Evolutionary conservation across 2,113 vertebrate species (phyloP), one percentile per base, ranked within the genome.

Genomic region (Plectropomus leopardus): DNA sequence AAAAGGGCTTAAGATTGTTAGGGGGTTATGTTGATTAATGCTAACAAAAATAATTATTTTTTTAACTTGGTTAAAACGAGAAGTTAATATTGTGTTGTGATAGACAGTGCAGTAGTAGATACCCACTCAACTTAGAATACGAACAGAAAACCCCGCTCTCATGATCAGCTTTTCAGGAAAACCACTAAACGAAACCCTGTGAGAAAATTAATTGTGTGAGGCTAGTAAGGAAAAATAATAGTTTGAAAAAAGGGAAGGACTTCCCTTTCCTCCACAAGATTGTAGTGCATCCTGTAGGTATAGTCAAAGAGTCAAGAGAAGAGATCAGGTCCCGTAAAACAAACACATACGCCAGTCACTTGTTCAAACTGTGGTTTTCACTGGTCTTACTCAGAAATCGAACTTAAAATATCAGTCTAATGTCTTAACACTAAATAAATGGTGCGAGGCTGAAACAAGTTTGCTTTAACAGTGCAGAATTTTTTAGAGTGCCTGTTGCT

Each of bases 351-450:
- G 3, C 19, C 65, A 55, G 28, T 48, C 1, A 15, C 11, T 32
- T 40, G 17, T 30, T 57, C 13, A n/a, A 48, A 36, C 4, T 6
- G 50, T 11, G 10, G 45, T 48, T 80, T 65, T 58, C 30, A 23
- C 9, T 69, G 48, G 19, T 55, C 7, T 66, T 66, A 6, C 45
- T 67, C 16, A 59, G 6, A 70, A 76, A 23, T 32, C 0, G 0
- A 71, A 57, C 15, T 48, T 30, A 13, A 57, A 64, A 26, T 34
- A 7, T 19, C 28, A 17, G 15, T 55, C 32, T 32, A 30, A 60
- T n/a, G 73, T 83, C 64, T 80, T 48, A 80, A 85, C 32, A 51
- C 30, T 26, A 69, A 63, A 44, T 21, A 14, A 32, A 42, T 14
- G 30, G 63, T 65, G 65, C 13, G 1, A 50, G 11, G 47, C 45